Evolutionary conservation across 2,888 invertebrate species (phyloP).

Genomic region (Conomelus anceps): DNA sequence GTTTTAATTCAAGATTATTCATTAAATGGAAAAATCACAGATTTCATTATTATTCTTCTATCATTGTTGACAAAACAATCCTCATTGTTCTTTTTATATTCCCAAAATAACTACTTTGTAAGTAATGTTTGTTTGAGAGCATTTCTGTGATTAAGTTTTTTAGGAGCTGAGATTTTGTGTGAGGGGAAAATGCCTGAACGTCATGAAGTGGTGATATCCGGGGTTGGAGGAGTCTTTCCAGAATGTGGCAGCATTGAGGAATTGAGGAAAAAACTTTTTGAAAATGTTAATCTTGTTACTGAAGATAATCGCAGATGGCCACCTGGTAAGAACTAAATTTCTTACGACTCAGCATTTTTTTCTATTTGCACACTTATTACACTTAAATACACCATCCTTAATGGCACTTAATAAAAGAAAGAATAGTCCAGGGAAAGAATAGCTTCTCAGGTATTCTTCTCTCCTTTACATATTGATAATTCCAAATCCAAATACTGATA

Average conservation of each 20-base stretch:
- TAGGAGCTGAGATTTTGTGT: background rate
- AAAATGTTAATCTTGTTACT: slow-evolving; percentile 24
- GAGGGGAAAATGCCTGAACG: slow-evolving; percentile 14
- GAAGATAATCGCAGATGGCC: slow-evolving; percentile 22
- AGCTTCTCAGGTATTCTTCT: background rate
- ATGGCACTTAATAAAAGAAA: too few species aligned
- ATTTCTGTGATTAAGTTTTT: too few species aligned
- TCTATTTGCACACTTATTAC: too few species aligned
- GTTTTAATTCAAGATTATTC: too few species aligned
- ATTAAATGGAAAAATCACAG: too few species aligned
- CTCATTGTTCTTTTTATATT: too few species aligned
- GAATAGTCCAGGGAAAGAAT: background rate
- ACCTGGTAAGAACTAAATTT: slow-evolving; percentile 10
- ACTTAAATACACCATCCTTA: too few species aligned
- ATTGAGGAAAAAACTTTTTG: slow-evolving; percentile 19
- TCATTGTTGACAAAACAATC: too few species aligned
- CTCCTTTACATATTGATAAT: background rate
- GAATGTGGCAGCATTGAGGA: slow-evolving; percentile 24
- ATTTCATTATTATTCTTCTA: too few species aligned
- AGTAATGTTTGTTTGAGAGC: too few species aligned
- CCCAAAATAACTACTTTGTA: too few species aligned
- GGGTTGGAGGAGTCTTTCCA: slow-evolving; percentile 23
- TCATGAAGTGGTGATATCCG: slow-evolving; percentile 25
- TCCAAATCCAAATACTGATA: background rate
- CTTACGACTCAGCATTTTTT: background rate